Conservation (phyloP, 1,140 invertebrate species). For the Arctopsyche grandis region DNA sequence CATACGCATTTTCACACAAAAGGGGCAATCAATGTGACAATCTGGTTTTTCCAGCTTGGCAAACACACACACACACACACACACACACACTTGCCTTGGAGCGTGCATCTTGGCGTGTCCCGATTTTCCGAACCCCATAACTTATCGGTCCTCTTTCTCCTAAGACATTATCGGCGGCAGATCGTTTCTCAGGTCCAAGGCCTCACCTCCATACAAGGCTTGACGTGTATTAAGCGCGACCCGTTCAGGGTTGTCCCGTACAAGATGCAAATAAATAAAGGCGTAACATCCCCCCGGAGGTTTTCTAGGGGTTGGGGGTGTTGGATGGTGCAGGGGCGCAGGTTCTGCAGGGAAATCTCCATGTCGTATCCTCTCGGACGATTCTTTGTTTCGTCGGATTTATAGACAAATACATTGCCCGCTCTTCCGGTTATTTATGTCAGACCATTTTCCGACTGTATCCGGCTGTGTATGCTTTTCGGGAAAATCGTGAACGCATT, state of each 20-base stretch:
- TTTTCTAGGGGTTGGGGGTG: conserved; percentile 3
- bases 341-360: conserved; percentile 37
- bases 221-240: conserved; percentile 26
- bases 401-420: conserved; percentile 37
- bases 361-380: conserved; percentile 14
- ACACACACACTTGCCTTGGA: too few relatives aligned
- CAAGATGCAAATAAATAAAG: conserved; percentile 52
- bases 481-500: not conserved
- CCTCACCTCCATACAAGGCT: conserved; percentile 7
- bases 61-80: conserved; percentile 36
- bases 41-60: conserved; percentile 47
- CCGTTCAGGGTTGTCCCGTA: conserved; percentile 22
- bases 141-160: conserved; percentile 19
- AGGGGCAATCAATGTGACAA: conserved; percentile 49
- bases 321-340: conserved; percentile 18
- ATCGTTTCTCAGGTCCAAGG: conserved; percentile 31
- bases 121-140: conserved; percentile 12
- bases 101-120: not conserved
- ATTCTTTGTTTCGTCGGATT: conserved; percentile 27
- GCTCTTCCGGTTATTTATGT: conserved; percentile 34
- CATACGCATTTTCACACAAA: conserved; percentile 42
- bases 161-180: conserved; percentile 30
- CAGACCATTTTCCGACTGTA: conserved; percentile 4
- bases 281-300: conserved; percentile 41
- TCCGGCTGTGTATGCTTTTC: not conserved